Evolutionary conservation across 1,140 invertebrate species (phyloP).

Genomic region (Platyscapa corneri): DNA sequence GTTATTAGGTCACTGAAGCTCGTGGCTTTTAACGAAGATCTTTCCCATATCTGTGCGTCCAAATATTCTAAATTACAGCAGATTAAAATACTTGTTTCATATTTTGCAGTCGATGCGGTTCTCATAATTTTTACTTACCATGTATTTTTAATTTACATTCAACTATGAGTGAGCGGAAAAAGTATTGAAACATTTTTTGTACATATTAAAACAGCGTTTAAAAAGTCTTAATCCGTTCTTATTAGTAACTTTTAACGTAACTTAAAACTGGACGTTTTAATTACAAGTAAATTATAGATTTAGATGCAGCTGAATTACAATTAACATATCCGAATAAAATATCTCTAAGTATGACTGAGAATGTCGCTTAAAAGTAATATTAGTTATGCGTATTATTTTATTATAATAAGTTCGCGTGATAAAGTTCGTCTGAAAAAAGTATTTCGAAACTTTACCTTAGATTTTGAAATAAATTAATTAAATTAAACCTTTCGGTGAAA

Average conservation of each 20-base stretch:
- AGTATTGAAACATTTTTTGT: neutral
- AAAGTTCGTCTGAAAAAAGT: too few species aligned
- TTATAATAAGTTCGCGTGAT: too few species aligned
- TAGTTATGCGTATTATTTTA: too few species aligned
- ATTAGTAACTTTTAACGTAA: slow-evolving; percentile 7
- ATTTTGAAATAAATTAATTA: too few species aligned
- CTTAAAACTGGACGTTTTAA: neutral
- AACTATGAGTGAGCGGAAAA: neutral
- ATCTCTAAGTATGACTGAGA: neutral
- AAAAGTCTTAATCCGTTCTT: neutral
- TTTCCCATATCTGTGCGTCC: slow-evolving; percentile 15
- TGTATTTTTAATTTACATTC: neutral
- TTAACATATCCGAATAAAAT: neutral
- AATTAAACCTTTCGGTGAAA: too few species aligned
- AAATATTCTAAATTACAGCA: slow-evolving; percentile 29
- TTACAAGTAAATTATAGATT: neutral
- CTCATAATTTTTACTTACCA: slow-evolving; percentile 16
- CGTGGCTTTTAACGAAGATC: neutral
- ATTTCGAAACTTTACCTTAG: too few species aligned
- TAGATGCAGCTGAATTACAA: neutral
- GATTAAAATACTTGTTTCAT: slow-evolving; percentile 44
- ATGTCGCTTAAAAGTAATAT: too few species aligned
- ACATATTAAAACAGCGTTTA: neutral
- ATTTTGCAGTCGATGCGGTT: slow-evolving; percentile 20
- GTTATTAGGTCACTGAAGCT: slow-evolving; percentile 18